Evolutionary conservation across 2,888 invertebrate species (phyloP).

Genomic region (Dinocampus coccinellae): DNA sequence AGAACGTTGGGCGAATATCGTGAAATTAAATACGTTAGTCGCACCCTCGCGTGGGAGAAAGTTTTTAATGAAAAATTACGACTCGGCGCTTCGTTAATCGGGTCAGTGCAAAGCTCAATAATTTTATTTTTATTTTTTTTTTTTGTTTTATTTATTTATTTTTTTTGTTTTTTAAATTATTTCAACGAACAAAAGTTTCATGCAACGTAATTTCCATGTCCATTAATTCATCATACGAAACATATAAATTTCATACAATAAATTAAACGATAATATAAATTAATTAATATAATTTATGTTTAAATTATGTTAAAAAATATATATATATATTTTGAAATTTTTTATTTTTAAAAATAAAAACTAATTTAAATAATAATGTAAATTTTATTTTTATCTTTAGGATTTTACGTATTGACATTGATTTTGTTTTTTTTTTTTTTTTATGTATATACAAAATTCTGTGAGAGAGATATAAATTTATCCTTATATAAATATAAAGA

Average conservation of each 20-base stretch:
- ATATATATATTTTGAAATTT: too few relatives aligned
- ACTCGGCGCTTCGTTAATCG: conserved; percentile 32
- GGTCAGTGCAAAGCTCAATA: conserved; percentile 20
- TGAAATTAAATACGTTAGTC: conserved; percentile 50
- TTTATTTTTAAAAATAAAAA: too few relatives aligned
- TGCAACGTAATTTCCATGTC: neutral
- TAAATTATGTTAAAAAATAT: neutral
- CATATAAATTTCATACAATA: neutral
- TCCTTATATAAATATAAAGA: neutral
- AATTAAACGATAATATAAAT: too few relatives aligned
- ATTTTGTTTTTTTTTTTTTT: too few relatives aligned
- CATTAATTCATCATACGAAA: neutral
- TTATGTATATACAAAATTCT: too few relatives aligned
- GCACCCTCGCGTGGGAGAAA: conserved; percentile 44
- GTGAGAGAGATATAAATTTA: too few relatives aligned
- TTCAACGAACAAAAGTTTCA: neutral
- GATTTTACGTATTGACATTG: too few relatives aligned
- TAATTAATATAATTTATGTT: conserved; percentile 5
- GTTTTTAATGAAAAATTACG: conserved; percentile 54
- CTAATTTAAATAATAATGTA: neutral
- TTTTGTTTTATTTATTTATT: neutral
- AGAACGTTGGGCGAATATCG: conserved; percentile 45
- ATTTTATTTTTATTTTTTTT: neutral
- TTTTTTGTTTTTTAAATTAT: conserved; percentile 5
- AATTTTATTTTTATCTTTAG: conserved; percentile 13